phyloP scores from a whole-genome alignment of 1,140 invertebrate species.

The Listronotus bonariensis region DNA sequence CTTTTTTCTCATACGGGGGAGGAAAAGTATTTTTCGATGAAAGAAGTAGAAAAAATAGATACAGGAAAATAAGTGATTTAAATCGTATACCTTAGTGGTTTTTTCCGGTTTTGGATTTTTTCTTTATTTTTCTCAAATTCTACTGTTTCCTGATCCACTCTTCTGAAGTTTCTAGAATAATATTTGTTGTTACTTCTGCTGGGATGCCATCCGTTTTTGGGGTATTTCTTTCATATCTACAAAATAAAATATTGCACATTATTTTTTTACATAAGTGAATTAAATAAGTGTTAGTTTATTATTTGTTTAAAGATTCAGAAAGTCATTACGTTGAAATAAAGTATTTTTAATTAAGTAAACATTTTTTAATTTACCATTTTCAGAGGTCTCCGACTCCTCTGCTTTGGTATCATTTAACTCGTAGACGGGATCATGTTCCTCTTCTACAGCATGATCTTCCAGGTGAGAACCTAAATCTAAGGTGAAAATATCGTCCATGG shows the following conservation, averaged over 20 bases:
- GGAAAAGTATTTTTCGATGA: too few species aligned
- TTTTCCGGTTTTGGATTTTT: conserved; percentile 37
- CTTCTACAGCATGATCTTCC: conserved; percentile 4
- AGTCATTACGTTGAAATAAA: too few species aligned
- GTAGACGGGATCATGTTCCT: neutral
- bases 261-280: too few species aligned
- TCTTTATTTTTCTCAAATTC: conserved; percentile 54
- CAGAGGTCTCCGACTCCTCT: neutral
- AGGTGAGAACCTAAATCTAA: conserved; percentile 51
- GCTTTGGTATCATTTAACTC: neutral
- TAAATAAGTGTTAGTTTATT: too few species aligned
- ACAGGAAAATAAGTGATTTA: too few species aligned
- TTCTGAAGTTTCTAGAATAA: conserved; percentile 23
- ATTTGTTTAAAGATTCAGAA: too few species aligned
- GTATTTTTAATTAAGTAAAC: too few species aligned
- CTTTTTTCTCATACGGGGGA: too few species aligned
- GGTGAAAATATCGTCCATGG: conserved; percentile 51
- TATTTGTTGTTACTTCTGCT: conserved; percentile 34
- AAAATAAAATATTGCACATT: conserved; percentile 1
- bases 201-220: conserved; percentile 2
- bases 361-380: neutral
- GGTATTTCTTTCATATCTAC: neutral
- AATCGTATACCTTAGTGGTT: conserved; percentile 25
- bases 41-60: too few species aligned
- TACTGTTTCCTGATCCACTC: conserved; percentile 40